Base-by-base conservation (phyloP, 1,140 invertebrate genomes). In the Chironomus striatipennis region DNA sequence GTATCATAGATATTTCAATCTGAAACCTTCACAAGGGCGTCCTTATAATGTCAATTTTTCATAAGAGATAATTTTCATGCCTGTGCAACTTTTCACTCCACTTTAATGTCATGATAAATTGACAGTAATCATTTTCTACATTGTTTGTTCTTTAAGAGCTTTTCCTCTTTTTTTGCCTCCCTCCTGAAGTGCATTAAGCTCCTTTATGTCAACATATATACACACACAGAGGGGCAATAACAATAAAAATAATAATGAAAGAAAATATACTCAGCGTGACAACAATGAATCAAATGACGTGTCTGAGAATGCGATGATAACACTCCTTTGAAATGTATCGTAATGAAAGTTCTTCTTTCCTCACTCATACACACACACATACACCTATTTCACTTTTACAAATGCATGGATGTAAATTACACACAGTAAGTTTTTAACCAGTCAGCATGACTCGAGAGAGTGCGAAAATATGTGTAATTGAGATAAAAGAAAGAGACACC, bases 51-150 rank as follows among this genome's bases (percentile, higher is more conserved):
- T 34, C 24, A 34, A 34, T 34, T 34, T 34, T 34, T 34, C 5
- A 34, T 34, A 34, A 34, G 24, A 34, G 24, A 34, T 34, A 34
- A 34, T 5, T 34, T 34, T 34, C 24, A 34, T 34, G 24, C 24
- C 24, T 34, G 24, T 34, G 24, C 24, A 34, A 34, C 1, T 5
- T 34, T 34, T 34, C 24, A 34, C 24, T 34, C 5, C 12, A 57
- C 47, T 57, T 57, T 57, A 57, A 57, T 57, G 47, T 57, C 47
- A 57, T 57, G 47, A 57, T 57, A 57, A 57, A 57, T 57, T 57
- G 47, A 57, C 47, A n/a, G 47, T 57, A 57, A 57, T 57, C 47
- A 57, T 57, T 57, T 34, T 57, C 47, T n/a, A 57, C 47, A 12
- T 57, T 47, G 24, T 34, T 34, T 34, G 24, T 34, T 34, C 24